These are phyloP conservation scores for Troilus luridus DNA, from an alignment of 2,888 invertebrate genomes.

Conservation along the genomic window DNA sequence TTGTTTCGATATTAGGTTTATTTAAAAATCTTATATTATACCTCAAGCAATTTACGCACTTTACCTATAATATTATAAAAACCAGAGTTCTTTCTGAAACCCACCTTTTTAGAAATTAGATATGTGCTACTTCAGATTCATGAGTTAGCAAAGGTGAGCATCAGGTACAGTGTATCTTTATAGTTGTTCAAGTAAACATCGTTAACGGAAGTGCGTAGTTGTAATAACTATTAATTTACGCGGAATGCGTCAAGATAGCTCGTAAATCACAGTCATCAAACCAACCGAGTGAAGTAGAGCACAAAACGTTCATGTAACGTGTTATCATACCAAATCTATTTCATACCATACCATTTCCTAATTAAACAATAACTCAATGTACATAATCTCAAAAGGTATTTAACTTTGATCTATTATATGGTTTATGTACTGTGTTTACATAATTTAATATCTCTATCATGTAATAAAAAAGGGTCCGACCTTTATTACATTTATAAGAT, in stretches of 20 bases:
- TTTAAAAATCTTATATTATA: neutral
- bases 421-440: no score
- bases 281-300: neutral
- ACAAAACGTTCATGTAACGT: neutral
- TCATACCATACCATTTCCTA: neutral
- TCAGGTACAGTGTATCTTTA: neutral
- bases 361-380: neutral
- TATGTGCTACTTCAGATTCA: neutral
- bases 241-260: neutral
- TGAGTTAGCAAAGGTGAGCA: no score
- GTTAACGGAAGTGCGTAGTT: neutral
- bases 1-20: no score
- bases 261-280: neutral
- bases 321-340: neutral
- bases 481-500: no score
- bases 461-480: no score
- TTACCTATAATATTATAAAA: neutral
- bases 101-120: neutral
- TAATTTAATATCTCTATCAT: no score
- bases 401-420: no score
- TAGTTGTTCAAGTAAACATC: neutral
- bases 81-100: neutral
- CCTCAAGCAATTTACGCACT: neutral
- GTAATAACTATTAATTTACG: neutral
- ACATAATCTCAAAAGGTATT: neutral